These are phyloP conservation scores for Anthonomus grandis DNA, from an alignment of 1,140 invertebrate genomes.

Conservation along the genomic window DNA sequence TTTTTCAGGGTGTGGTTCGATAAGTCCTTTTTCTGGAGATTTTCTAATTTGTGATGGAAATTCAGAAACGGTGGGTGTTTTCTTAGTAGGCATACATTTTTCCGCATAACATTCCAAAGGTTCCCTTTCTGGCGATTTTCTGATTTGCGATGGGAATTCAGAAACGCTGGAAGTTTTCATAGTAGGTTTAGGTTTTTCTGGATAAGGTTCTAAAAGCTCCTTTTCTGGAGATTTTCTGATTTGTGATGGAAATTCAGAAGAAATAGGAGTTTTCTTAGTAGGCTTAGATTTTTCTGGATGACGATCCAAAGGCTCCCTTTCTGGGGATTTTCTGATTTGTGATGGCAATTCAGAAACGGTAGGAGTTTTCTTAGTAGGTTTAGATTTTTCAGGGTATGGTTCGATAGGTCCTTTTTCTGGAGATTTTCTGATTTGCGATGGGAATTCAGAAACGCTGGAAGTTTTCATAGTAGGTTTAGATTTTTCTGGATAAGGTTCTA, in stretches of 20 bases:
- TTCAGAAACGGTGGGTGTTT: conserved; percentile 16
- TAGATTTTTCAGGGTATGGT: conserved; percentile 21
- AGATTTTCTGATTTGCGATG: conserved; percentile 27
- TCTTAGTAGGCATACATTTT: conserved; percentile 18
- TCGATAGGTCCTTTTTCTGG: conserved; percentile 26
- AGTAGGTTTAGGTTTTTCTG: conserved; percentile 20
- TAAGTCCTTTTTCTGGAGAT: conserved; percentile 24
- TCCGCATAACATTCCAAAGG: conserved; percentile 25
- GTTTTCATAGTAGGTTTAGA: conserved; percentile 12
- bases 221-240: conserved; percentile 27
- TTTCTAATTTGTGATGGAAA: conserved; percentile 30
- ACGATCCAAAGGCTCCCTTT: conserved; percentile 28
- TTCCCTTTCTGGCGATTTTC: conserved; percentile 26
- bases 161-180: conserved; percentile 14
- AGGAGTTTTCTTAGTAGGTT: conserved; percentile 9
- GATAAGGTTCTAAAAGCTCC: conserved; percentile 28
- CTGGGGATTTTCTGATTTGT: conserved; percentile 34
- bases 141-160: conserved; percentile 30
- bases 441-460: conserved; percentile 29
- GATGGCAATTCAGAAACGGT: conserved; percentile 30
- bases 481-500: conserved; percentile 23
- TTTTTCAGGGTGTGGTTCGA: conserved; percentile 11
- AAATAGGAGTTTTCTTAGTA: conserved; percentile 13
- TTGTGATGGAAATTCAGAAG: conserved; percentile 30
- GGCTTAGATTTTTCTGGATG: conserved; percentile 30